Evolutionary conservation across 2,797 vertebrate species (phyloP).

Genomic region (Darevskia nairensis): DNA sequence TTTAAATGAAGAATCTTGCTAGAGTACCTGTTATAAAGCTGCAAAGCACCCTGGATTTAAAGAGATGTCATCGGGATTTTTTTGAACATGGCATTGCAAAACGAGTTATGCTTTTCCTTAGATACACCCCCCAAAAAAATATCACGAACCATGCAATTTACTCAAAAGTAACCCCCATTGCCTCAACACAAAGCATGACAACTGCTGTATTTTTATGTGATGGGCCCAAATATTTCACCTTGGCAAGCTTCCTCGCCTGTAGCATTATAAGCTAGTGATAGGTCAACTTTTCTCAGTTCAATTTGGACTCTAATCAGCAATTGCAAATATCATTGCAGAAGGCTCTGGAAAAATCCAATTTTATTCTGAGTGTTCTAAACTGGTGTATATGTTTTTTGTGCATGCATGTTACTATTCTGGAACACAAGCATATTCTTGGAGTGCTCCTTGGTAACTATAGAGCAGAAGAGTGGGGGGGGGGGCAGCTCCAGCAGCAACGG

Average conservation of each 20-base stretch:
- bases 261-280: background rate
- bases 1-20: background rate
- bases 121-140: background rate
- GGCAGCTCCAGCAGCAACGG: background rate
- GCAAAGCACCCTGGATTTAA: background rate
- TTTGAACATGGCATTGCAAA: background rate
- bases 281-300: background rate
- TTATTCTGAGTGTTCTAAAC: background rate
- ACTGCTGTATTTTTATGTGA: background rate
- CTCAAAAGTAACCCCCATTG: background rate
- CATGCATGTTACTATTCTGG: background rate
- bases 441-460: background rate
- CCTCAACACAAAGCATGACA: too few species aligned
- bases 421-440: too few species aligned
- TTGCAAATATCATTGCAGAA: background rate
- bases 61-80: too few species aligned
- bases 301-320: background rate
- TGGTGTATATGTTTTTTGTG: background rate
- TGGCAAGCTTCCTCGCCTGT: background rate
- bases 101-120: background rate
- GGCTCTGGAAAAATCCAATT: background rate
- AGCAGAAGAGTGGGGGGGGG: background rate
- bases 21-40: background rate
- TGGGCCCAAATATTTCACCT: background rate
- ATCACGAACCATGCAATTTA: background rate